phyloP scores from a whole-genome alignment of 2,888 invertebrate genomes.

The Calephelis perditalis region DNA sequence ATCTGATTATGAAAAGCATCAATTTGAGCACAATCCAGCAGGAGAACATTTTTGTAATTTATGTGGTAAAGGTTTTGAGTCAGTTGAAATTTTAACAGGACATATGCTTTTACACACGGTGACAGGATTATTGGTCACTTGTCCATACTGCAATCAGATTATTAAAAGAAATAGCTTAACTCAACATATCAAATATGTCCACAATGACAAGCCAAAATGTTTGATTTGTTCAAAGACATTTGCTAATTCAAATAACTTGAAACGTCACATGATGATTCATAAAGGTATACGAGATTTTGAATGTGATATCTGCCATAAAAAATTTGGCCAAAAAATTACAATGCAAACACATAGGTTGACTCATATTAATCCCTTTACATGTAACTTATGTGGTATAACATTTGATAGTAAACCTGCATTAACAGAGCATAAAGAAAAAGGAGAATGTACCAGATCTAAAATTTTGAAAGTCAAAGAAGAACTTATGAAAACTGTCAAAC shows the following conservation, averaged over 20 bases:
- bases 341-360: slow-evolving; percentile 71
- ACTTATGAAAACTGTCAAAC: slow-evolving; percentile 64
- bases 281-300: slow-evolving; percentile 62
- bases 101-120: slow-evolving; percentile 65
- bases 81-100: slow-evolving; percentile 61
- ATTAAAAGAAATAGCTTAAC: slow-evolving; percentile 60
- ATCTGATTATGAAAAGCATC: slow-evolving; percentile 62
- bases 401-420: slow-evolving; percentile 50
- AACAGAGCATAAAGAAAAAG: slow-evolving; percentile 45
- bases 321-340: slow-evolving; percentile 69
- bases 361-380: slow-evolving; percentile 56
- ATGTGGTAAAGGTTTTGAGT: slow-evolving; percentile 70
- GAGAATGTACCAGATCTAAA: slow-evolving; percentile 50
- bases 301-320: slow-evolving; percentile 66
- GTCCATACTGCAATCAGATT: slow-evolving; percentile 63
- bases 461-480: slow-evolving; percentile 55
- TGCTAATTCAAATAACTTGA: slow-evolving; percentile 69
- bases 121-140: slow-evolving; percentile 48
- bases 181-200: slow-evolving; percentile 68
- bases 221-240: slow-evolving; percentile 63
- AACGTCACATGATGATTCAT: slow-evolving; percentile 73
- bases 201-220: slow-evolving; percentile 64
- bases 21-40: slow-evolving; percentile 56
- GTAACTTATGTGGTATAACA: slow-evolving; percentile 54
- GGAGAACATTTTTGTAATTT: slow-evolving; percentile 61